A percentile compares a stretch with the other conserved stretches of the same genome.
phyloP scores from a whole-genome alignment of 2,888 invertebrate genomes.

The Oscheius onirici region DNA sequence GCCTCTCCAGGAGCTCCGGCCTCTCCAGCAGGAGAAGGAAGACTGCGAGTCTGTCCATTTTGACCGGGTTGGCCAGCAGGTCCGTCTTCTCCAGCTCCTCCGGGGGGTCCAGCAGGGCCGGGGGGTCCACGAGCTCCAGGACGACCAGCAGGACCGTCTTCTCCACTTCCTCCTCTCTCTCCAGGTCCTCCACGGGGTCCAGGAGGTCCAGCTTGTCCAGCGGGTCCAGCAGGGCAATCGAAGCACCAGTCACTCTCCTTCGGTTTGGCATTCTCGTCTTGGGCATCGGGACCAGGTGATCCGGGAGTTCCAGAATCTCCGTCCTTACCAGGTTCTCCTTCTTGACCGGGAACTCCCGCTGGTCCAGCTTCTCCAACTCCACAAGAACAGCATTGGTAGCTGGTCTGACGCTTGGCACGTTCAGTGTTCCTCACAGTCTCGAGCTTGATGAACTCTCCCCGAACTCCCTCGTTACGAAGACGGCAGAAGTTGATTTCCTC shows the following conservation, averaged over 20 bases:
- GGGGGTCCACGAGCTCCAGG: constrained; percentile 51
- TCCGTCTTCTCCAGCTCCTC: constrained; percentile 47
- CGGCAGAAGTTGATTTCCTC: constrained; percentile 56
- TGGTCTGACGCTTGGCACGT: constrained; percentile 17
- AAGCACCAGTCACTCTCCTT: constrained; percentile 18
- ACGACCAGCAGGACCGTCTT: constrained; percentile 13
- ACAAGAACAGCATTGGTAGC: constrained; percentile 22
- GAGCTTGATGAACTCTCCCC: constrained; percentile 40
- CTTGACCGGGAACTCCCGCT: constrained; percentile 23
- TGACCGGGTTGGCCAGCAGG: constrained; percentile 20
- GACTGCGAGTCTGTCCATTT: constrained; percentile 23
- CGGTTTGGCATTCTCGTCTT: constrained; percentile 22
- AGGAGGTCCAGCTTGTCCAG: constrained; percentile 26
- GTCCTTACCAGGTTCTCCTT: constrained; percentile 24
- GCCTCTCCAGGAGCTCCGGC: constrained; percentile 49
- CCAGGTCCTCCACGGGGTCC: constrained; percentile 36
- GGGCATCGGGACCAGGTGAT: constrained; percentile 23
- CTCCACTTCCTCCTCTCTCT: constrained; percentile 37
- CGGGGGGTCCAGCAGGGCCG: constrained; percentile 53
- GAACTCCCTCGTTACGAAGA: constrained; percentile 39
- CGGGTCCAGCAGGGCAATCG: constrained; percentile 25
- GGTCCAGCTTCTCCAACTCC: constrained; percentile 25
- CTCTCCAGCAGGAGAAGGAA: constrained; percentile 36
- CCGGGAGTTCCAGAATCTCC: constrained; percentile 17
- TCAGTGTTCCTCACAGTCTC: not conserved